Base-by-base conservation (phyloP, 2,113 vertebrate species). In the Helogale parvula region DNA sequence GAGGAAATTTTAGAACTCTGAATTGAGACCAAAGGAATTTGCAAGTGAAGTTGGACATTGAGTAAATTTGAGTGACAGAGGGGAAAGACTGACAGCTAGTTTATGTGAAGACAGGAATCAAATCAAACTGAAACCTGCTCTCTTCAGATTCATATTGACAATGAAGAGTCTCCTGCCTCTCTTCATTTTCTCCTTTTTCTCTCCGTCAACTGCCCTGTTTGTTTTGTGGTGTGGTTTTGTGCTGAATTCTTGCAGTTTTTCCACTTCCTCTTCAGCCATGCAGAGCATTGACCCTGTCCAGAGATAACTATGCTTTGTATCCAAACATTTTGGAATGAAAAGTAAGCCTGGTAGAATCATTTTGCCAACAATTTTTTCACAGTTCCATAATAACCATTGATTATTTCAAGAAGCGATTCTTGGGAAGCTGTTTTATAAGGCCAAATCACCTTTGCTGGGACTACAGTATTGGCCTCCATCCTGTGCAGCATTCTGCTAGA, bases 11-110 rank as follows among this genome's bases (percentile, higher is more conserved):
- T 74, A 72, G 68, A 80, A 71, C 21, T 94, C 31, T 80, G 33
- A 66, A 83, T 68, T 57, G 72, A 95, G 68, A 97, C 13, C 38
- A 85, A 57, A 93, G 60, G 12, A 94, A 82, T 92, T 93, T 96
- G 47, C 41, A 88, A 29, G 63, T 86, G 57, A 81, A 84, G 33
- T 89, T 95, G 65, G 21, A 2, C 54, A 29, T 31, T 95, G 15
- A 17, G 41, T 52, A 69, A 80, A 81, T 68, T 4, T 90, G 65
- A 80, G 16, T 23, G 13, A 71, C 13, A 19, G 52, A 52, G 35
- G 27, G 7, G 14, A 17, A 69, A 80, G 54, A 60, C 17, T 50
- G 19, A 60, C 38, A 71, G 9, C 47, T 45, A 31, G 12, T 96
- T 96, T 52, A 45, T 68, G n/a, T 95, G 69, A 95, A 95, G 65